Base-by-base conservation (phyloP, 1,140 invertebrate species). In the Amyelois transitella region DNA sequence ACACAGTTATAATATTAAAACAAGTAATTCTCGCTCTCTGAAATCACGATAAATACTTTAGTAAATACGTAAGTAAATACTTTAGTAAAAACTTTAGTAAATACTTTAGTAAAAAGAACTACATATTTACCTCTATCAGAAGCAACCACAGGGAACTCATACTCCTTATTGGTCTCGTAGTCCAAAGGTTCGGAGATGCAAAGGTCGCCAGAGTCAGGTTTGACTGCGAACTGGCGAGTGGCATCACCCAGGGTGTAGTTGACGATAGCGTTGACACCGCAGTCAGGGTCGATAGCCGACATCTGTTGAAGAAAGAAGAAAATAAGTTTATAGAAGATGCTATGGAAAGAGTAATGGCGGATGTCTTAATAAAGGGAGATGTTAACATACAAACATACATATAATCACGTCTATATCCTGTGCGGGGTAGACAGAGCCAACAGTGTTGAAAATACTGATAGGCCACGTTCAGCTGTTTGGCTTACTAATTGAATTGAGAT, bases 121-220 rank as follows among this genome's bases (percentile, higher is more conserved):
- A 38, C 25, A 32, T 58, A 89, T 90, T 90, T 88, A 97, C 97
- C 96, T 93, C 96, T 91, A 87, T 99, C 98, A 22, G 95, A 97
- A 53, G 98, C 98, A 60, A 98, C 92, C 25, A 99, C 94, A 4
- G 97, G 95, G 72, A 99, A 95, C 78, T 99, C 97, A 79, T 96
- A 96, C 48, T 94, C 93, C 55, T 89, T 93, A 20, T 94, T 90
- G 2, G 91, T 92, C 88, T 99, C 98, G 82, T 94, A 96, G 85
- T 99, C 98, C 70, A 99, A 87, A 1, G 92, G 87, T 3, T 91
- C 91, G 12, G 92, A 91, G 19, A 99, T 93, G 87, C 97, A 98
- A 53, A 99, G 94, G 65, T 98, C 95, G 0, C 98, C 98, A 10
- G 94, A 94, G 24, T 92, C 92, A 8, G 94, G 92, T 51, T 93